Base-by-base conservation (phyloP, 2,888 invertebrate species). In the Bellardia bayeri region DNA sequence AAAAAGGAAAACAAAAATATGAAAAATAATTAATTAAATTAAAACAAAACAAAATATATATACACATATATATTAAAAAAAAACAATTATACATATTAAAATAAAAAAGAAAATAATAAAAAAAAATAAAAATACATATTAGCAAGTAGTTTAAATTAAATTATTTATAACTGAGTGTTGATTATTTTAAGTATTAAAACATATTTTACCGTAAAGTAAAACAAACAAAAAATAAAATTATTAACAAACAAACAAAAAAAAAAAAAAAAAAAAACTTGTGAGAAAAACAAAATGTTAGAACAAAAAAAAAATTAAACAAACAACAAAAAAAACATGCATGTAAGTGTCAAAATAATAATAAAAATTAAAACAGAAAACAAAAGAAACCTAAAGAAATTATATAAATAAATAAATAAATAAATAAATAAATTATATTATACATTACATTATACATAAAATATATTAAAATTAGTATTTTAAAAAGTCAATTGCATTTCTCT, bases 401-500 rank as follows among this genome's bases (percentile, higher is more conserved):
- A 68, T 56, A 71, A 79, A 68, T 66, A 76, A 83, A 42, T 42
- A 42, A 45, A n/a, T n/a, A n/a, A n/a, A 84, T 45, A 8, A 33
- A 42, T 42, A 42, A 45, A 45, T 45, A 45, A 37, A 37, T 37
- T 81, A 81, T 81, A 74, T 84, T 85, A 80, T 84, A 81, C 40
- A 75, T 68, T 81, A 66, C 71, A 81, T 63, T 72, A 75, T 37
- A 87, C 49, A 30, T 75, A 54, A 82, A 68, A 76, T 74, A 85
- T 68, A 85, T 82, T 87, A 85, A 79, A 79, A 76, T 81, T 88
- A 85, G 82, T 85, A 82, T 87, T 85, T 85, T 85, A 81, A 85
- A 87, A 87, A 87, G 87, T 87, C 87, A 87, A 87, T 88, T 88
- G 86, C 86, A 86, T 86, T 88, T 88, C 87, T 87, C 87, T 87